phyloP scores from a whole-genome alignment of 2,888 invertebrate species.

The Zygothrica quintamaculata region DNA sequence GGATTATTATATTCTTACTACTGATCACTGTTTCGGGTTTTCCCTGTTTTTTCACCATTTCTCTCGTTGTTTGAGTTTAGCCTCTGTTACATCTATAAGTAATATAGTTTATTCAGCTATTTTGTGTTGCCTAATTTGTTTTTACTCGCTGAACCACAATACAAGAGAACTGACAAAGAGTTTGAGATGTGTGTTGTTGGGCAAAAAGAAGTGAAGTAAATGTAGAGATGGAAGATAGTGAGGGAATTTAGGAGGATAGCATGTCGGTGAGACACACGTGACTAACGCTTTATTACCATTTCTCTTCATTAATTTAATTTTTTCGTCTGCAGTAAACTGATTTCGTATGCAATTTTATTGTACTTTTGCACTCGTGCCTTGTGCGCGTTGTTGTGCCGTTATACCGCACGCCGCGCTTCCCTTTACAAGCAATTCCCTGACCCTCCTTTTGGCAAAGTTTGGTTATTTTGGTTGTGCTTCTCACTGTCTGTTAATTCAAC shows the following conservation, averaged over 20 bases:
- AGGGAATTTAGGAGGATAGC: neutral
- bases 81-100: constrained; percentile 19
- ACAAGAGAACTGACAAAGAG: neutral
- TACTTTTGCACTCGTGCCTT: constrained; percentile 80
- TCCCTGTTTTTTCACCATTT: neutral
- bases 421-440: neutral
- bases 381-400: constrained; percentile 78
- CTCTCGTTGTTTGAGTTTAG: constrained; percentile 6
- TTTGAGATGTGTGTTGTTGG: neutral
- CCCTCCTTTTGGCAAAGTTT: neutral
- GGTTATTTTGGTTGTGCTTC: constrained; percentile 58
- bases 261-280: constrained; percentile 67
- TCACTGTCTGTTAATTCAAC: constrained; percentile 69
- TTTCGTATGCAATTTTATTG: constrained; percentile 81
- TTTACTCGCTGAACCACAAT: constrained; percentile 10
- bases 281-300: constrained; percentile 80
- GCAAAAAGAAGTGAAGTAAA: neutral
- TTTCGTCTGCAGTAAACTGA: constrained; percentile 80
- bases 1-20: too few species aligned
- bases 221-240: neutral
- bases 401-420: constrained; percentile 33
- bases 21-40: too few species aligned
- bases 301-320: constrained; percentile 79
- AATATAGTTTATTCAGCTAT: constrained; percentile 42
- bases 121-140: constrained; percentile 34